Conservation (phyloP, 2,113 vertebrate genomes). For the Numida meleagris region DNA sequence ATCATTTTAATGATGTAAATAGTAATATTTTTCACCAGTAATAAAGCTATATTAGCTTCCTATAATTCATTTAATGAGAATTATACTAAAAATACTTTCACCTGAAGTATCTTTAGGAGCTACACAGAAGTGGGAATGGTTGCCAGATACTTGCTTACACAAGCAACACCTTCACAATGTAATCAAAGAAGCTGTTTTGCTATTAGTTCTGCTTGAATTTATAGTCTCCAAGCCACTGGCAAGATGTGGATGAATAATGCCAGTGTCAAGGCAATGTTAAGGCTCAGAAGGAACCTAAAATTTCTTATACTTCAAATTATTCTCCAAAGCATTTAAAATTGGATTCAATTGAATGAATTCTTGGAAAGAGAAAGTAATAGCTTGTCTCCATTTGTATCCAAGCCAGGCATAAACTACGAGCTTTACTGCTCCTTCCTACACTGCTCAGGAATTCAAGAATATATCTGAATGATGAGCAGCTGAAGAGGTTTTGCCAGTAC, state of each 20-base stretch:
- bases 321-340: slow-evolving; percentile 45
- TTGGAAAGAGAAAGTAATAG: slow-evolving; percentile 58
- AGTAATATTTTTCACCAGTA: slow-evolving; percentile 46
- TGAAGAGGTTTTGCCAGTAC: slow-evolving; percentile 26
- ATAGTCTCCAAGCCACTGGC: neutral
- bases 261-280: neutral
- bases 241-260: slow-evolving; percentile 26
- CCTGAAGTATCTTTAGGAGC: slow-evolving; percentile 22
- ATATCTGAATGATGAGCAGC: slow-evolving; percentile 26
- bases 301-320: slow-evolving; percentile 41
- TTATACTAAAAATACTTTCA: slow-evolving; percentile 48
- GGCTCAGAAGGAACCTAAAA: neutral
- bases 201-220: slow-evolving; percentile 57
- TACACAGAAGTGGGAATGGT: neutral
- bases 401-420: slow-evolving; percentile 34
- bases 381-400: slow-evolving; percentile 42
- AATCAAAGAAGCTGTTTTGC: slow-evolving; percentile 26
- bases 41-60: slow-evolving; percentile 43
- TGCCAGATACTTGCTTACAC: slow-evolving; percentile 55
- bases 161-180: slow-evolving; percentile 40
- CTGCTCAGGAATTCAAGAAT: slow-evolving; percentile 28
- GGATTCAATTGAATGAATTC: slow-evolving; percentile 48
- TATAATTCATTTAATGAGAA: slow-evolving; percentile 57
- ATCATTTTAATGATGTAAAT: slow-evolving; percentile 26
- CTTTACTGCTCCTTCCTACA: slow-evolving; percentile 41